These are phyloP conservation scores for Asobara japonica DNA, from an alignment of 1,140 invertebrate species.

Conservation along the genomic window DNA sequence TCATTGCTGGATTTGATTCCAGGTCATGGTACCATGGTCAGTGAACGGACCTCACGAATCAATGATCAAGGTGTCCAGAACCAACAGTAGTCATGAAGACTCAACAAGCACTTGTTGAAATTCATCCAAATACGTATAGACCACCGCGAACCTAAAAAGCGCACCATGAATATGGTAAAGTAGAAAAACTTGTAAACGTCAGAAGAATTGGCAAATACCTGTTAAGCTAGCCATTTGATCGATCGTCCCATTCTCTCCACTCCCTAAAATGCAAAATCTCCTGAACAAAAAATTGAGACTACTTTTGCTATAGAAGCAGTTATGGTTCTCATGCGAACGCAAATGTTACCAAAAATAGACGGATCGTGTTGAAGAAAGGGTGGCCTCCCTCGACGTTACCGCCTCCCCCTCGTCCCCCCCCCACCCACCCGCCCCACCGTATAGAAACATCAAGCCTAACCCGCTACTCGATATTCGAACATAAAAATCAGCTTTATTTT, in stretches of 20 bases:
- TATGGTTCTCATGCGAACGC: slow-evolving; percentile 17
- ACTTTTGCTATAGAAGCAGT: slow-evolving; percentile 1
- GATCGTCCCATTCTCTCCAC: slow-evolving; percentile 42
- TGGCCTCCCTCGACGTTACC: slow-evolving; percentile 41
- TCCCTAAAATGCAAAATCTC: neutral
- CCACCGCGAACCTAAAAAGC: no score
- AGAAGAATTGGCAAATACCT: slow-evolving; percentile 50
- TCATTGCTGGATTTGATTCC: no score
- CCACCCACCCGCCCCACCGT: no score
- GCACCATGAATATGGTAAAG: slow-evolving; percentile 42
- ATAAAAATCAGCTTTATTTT: slow-evolving; percentile 67
- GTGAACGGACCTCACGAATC: no score
- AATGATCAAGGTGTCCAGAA: no score
- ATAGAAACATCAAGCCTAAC: slow-evolving; percentile 54
- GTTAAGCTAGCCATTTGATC: slow-evolving; percentile 61
- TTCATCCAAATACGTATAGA: no score
- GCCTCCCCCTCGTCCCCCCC: slow-evolving; percentile 48
- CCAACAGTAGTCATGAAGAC: no score
- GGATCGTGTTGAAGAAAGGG: slow-evolving; percentile 22
- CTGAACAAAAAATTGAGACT: slow-evolving; percentile 12
- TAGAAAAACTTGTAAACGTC: slow-evolving; percentile 63
- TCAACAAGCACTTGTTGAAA: no score
- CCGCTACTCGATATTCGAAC: slow-evolving; percentile 59
- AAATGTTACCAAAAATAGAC: slow-evolving; percentile 36
- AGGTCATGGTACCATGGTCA: no score